Conservation (phyloP, 2,888 invertebrate species). For the Drosophila silvestris region DNA sequence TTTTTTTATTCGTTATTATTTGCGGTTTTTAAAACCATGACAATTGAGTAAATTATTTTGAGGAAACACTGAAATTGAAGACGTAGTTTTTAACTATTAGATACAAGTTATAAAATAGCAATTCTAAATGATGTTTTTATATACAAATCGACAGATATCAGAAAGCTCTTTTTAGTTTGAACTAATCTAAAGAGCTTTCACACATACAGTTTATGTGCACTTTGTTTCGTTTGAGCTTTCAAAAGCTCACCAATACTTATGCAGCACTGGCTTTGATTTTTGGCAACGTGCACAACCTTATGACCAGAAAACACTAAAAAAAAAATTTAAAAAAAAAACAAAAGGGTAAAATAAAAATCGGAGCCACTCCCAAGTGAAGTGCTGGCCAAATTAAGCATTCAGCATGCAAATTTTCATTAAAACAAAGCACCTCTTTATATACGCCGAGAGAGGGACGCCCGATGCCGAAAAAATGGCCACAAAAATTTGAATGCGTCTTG, state of each 20-base stretch:
- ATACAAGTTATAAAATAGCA: background rate
- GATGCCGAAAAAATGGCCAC: conserved; percentile 43
- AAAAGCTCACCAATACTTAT: conserved; percentile 34
- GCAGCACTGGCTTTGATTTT: conserved; percentile 8
- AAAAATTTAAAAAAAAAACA: background rate
- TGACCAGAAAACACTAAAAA: conserved; percentile 35
- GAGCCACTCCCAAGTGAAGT: conserved; percentile 47
- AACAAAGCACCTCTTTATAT: conserved; percentile 54
- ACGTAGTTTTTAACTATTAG: background rate
- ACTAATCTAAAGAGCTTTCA: conserved; percentile 6
- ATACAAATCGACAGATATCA: background rate
- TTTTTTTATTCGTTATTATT: background rate
- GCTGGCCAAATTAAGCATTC: conserved; percentile 72
- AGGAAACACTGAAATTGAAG: background rate
- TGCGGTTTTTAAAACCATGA: background rate
- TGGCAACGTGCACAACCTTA: conserved; percentile 46
- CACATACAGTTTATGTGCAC: background rate
- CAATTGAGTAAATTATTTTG: background rate
- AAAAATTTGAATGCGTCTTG: conserved; percentile 53
- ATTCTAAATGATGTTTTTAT: background rate
- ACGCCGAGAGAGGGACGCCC: conserved; percentile 21
- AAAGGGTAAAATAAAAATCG: background rate
- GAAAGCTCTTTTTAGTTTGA: background rate
- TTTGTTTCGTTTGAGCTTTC: conserved; percentile 1
- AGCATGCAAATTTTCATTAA: conserved; percentile 76